Base-by-base conservation (phyloP, 2,888 invertebrate species). In the Agonopterix arenella region DNA sequence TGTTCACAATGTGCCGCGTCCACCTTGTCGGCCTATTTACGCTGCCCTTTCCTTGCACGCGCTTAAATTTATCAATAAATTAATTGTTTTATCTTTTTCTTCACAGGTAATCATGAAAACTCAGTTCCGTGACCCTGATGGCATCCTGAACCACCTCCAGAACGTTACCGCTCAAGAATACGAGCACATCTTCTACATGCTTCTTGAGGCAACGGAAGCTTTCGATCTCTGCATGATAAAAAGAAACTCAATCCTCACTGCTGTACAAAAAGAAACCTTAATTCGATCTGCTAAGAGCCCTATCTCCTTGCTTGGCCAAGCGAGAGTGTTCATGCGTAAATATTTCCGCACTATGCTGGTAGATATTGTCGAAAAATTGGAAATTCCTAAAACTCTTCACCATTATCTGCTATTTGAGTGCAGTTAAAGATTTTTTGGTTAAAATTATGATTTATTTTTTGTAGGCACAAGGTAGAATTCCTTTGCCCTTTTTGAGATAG, bases 61-160 rank as follows among this genome's bases (percentile, higher is more conserved):
- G 18, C 18, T 18, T 16, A 2, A 18, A 4, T 18, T 18, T 18
- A 18, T 18, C 28, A 28, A 40, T 11, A 40, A 10, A 28, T 28
- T 28, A 28, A 28, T 5, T 5, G 5, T 28, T 7, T 28, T 5
- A 1, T 8, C 2, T 11, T 48, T 52, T 46, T 3, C 8, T 51
- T 56, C 58, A 0, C 74, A 93, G 92, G 94, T 95, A 0, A 93
- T 95, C 11, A 93, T 95, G 90, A 95, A 95, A 77, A 95, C 95
- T 8, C 96, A 96, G 61, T 95, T 94, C 70, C 91, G 95, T 51
- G 95, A 96, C 69, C 95, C 96, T 0, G 94, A 94, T 68, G 96
- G 96, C 38, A 93, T 96, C 50, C 85, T 97, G 4, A 96, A 95
- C 72, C 94, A 93, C 36, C 90, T 96, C 9, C 93, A 94, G 60